phyloP scores from a whole-genome alignment of 1,140 invertebrate genomes.

The Pentalonia nigronervosa region DNA sequence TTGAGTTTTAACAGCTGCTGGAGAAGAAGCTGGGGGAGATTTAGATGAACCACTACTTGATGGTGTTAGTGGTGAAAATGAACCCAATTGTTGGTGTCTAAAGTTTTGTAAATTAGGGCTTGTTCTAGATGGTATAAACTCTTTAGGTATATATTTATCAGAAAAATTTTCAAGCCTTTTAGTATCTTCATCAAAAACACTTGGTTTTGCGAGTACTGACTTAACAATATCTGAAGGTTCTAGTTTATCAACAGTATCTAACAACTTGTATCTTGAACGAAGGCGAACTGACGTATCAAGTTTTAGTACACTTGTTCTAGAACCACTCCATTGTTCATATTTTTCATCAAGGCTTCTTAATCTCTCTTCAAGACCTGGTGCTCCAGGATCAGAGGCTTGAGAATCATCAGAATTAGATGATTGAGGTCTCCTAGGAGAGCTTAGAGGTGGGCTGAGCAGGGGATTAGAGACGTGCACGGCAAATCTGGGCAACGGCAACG shows the following conservation, averaged over 20 bases:
- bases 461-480: conserved; percentile 71
- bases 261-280: conserved; percentile 72
- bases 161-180: conserved; percentile 89
- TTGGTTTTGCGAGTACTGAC: conserved; percentile 87
- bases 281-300: conserved; percentile 67
- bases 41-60: conserved; percentile 59
- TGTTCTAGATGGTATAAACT: conserved; percentile 65
- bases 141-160: conserved; percentile 83
- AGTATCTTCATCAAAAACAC: conserved; percentile 94
- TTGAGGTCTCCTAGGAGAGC: conserved; percentile 52
- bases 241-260: conserved; percentile 78
- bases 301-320: conserved; percentile 67
- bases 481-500: conserved; percentile 83
- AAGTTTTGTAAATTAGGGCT: conserved; percentile 59
- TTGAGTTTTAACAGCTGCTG: conserved; percentile 71
- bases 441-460: conserved; percentile 33
- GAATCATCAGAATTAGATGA: conserved; percentile 55
- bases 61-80: conserved; percentile 60
- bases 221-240: conserved; percentile 94
- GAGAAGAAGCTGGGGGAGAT: conserved; percentile 58
- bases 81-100: conserved; percentile 60
- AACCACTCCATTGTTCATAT: conserved; percentile 88
- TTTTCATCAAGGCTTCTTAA: conserved; percentile 90
- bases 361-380: conserved; percentile 73
- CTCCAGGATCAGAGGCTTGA: conserved; percentile 64